Percentiles rank a stretch among this genome's conserved stretches.
Conservation (phyloP, 2,113 vertebrate genomes). For the Dicerorhinus sumatrensis region DNA sequence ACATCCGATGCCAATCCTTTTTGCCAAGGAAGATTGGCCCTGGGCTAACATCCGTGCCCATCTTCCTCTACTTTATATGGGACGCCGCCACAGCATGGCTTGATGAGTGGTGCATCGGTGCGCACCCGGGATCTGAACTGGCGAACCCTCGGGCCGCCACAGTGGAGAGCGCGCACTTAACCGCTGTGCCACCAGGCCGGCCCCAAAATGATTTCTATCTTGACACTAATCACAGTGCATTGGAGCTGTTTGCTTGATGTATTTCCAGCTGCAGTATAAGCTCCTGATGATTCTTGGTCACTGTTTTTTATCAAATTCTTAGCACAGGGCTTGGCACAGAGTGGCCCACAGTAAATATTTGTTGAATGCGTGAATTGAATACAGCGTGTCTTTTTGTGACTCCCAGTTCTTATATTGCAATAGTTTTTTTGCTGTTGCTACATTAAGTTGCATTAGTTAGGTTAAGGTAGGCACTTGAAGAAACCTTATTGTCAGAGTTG, state of each 20-base stretch:
- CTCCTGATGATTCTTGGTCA: neutral
- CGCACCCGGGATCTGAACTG: no score
- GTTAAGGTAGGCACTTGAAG: neutral
- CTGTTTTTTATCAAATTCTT: neutral
- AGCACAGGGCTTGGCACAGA: neutral
- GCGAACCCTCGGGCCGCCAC: no score
- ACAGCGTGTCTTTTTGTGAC: neutral
- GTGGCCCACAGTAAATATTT: neutral
- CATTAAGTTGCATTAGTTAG: neutral
- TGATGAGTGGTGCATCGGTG: no score
- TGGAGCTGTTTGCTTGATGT: neutral
- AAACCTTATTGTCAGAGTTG: neutral
- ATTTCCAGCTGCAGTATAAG: fast-evolving
- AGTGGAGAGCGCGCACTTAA: no score
- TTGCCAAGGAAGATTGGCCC: no score
- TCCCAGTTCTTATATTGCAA: neutral
- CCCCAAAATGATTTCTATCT: neutral
- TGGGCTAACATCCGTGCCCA: no score
- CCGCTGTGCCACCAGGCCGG: no score
- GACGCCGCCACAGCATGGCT: no score
- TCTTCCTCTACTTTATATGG: no score
- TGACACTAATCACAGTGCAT: fast-evolving
- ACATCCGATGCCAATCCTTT: no score
- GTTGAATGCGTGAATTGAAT: neutral
- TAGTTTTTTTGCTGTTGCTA: neutral